These are phyloP conservation scores for Danionella cerebrum DNA, from an alignment of 2,113 vertebrate species.

Conservation along the genomic window DNA sequence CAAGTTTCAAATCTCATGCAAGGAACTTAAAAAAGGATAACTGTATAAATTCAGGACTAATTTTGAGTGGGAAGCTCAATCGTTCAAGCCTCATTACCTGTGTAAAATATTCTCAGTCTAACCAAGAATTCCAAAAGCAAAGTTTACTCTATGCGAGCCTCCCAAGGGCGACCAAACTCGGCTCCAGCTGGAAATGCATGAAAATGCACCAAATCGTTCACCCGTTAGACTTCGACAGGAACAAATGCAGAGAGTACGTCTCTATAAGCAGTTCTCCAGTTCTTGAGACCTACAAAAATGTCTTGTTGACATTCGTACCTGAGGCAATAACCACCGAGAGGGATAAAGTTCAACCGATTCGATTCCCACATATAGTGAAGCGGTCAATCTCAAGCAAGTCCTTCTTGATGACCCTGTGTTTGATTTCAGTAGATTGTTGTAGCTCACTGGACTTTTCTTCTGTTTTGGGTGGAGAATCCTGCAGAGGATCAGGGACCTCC, in stretches of 20 bases:
- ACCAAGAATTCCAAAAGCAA: background rate
- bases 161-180: background rate
- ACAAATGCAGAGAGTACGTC: too few species aligned
- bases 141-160: background rate
- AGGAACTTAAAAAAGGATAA: too few species aligned
- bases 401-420: conserved; percentile 78
- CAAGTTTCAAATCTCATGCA: too few species aligned
- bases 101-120: background rate
- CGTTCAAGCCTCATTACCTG: background rate
- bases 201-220: background rate
- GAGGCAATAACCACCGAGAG: background rate
- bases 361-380: conserved; percentile 94
- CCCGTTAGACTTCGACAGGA: background rate
- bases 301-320: background rate
- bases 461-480: conserved; percentile 65
- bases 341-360: conserved; percentile 75
- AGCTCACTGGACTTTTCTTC: conserved; percentile 62
- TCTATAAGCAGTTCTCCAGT: too few species aligned
- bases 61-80: background rate
- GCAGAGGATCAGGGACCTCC: conserved; percentile 39
- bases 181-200: conserved; percentile 5
- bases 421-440: conserved; percentile 66
- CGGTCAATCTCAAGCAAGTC: conserved; percentile 94
- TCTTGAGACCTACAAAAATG: too few species aligned
- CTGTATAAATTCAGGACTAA: too few species aligned